Conservation (phyloP, 2,113 vertebrate species). For the Cettia cetti region DNA sequence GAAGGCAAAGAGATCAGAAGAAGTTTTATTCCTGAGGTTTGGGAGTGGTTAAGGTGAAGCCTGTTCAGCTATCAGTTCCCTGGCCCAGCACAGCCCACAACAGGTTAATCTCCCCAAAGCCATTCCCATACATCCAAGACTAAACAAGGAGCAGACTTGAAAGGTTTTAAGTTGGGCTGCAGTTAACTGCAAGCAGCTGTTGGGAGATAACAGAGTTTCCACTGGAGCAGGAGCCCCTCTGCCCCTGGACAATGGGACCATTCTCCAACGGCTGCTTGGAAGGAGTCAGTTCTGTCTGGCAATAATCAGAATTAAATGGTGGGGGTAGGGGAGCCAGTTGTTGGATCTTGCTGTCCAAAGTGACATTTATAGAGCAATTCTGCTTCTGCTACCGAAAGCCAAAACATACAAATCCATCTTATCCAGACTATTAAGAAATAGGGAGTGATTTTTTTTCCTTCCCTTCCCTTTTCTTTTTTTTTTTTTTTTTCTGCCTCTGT, state of each 20-base stretch:
- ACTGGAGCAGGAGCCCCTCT: conserved; percentile 61
- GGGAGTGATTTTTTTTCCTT: not conserved
- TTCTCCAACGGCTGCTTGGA: conserved; percentile 51
- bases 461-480: not conserved
- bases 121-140: conserved; percentile 48
- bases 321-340: conserved; percentile 1
- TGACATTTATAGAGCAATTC: conserved; percentile 64
- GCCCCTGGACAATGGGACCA: conserved; percentile 49
- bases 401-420: conserved; percentile 58
- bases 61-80: not conserved
- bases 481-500: not conserved
- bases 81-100: not conserved
- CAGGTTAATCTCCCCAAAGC: conserved; percentile 55
- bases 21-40: not conserved
- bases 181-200: conserved; percentile 81
- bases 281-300: conserved; percentile 46
- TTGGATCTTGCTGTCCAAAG: conserved; percentile 43
- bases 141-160: conserved; percentile 66
- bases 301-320: conserved; percentile 59
- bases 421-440: conserved; percentile 36
- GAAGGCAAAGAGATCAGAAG: not conserved
- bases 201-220: conserved; percentile 73
- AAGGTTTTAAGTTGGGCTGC: conserved; percentile 68
- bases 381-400: conserved; percentile 62
- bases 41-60: not conserved